Conservation (phyloP, 2,797 vertebrate genomes). For the Prunella strophiata region DNA sequence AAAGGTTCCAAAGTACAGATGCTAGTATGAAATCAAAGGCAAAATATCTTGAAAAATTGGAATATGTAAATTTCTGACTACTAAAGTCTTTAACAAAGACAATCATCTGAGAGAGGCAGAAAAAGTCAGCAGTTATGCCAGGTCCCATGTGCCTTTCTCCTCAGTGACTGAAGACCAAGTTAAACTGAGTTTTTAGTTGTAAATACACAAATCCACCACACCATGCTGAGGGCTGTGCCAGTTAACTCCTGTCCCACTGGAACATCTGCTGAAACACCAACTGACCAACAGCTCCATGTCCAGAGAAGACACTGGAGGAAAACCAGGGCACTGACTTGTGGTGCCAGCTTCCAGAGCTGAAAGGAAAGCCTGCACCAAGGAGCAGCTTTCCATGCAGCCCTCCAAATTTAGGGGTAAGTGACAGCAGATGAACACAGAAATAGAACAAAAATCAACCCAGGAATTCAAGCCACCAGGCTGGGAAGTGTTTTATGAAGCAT, state of each 20-base stretch:
- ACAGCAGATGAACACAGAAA: not conserved
- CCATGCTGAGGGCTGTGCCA: not conserved
- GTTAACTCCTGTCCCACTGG: not conserved
- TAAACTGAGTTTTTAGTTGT: not conserved
- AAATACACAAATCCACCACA: not conserved
- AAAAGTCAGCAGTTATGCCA: not conserved
- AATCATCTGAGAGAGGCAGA: not conserved
- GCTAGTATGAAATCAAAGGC: not conserved
- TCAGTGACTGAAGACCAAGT: accelerated
- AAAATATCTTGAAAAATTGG: not conserved
- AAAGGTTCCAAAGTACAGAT: not conserved
- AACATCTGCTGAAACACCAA: not conserved
- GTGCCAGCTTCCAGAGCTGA: not conserved
- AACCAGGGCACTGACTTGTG: not conserved
- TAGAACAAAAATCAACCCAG: not conserved
- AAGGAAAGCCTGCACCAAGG: not conserved
- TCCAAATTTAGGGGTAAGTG: not conserved
- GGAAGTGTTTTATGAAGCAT: not conserved
- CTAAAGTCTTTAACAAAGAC: not conserved
- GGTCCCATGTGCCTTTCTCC: not conserved
- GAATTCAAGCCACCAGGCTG: not conserved
- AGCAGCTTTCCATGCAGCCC: not conserved
- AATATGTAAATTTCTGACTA: not conserved
- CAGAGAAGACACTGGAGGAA: not conserved
- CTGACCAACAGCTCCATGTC: not conserved